Evolutionary conservation across 2,113 vertebrate genomes (phyloP).

Genomic region (Corythaixoides concolor): DNA sequence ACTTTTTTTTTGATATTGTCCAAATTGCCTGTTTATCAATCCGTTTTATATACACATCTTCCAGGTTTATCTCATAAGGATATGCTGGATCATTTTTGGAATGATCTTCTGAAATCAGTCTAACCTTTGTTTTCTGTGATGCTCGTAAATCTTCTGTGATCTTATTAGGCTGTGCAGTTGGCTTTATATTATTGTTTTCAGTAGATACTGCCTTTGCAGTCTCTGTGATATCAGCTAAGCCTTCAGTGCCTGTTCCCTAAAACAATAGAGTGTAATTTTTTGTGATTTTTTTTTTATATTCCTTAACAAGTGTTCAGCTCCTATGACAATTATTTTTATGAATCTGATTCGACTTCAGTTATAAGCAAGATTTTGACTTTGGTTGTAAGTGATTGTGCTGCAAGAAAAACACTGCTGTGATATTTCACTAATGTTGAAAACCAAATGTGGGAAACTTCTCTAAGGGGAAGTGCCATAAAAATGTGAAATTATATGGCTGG

Average conservation of each 20-base stretch:
- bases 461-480: neutral
- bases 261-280: neutral
- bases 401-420: neutral
- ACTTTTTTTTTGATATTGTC: neutral
- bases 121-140: neutral
- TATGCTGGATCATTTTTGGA: neutral
- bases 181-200: neutral
- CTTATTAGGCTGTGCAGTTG: neutral
- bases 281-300: neutral
- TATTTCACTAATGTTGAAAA: neutral
- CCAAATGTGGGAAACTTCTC: neutral
- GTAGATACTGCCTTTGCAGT: neutral
- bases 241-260: neutral
- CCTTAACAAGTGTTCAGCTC: neutral
- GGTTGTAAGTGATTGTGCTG: neutral
- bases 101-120: neutral
- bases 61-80: neutral
- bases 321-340: neutral
- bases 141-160: neutral
- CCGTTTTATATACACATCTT: neutral
- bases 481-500: neutral
- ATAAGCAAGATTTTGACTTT: neutral
- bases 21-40: neutral
- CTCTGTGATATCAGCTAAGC: neutral
- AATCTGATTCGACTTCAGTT: neutral